Base-by-base conservation (phyloP, 2,113 vertebrate genomes). In the Ctenomys sociabilis region DNA sequence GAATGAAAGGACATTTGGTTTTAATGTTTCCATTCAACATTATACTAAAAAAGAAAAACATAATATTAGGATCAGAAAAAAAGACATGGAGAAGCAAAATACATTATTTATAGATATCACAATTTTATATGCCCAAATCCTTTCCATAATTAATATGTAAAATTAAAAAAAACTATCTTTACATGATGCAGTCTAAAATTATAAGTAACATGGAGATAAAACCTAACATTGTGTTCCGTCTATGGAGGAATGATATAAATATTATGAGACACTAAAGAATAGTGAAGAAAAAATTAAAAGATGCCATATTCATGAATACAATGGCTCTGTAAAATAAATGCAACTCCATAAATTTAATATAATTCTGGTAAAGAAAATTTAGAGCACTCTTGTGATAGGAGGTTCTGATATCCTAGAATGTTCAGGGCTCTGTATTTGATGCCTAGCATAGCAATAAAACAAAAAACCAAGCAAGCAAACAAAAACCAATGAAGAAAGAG, bases 261-360 rank as follows among this genome's bases (percentile, higher is more conserved):
- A 70, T n/a, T 75, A 14, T 11, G 68, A 81, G 82, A 68, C 68
- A 68, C 83, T 73, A 85, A 45, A 90, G 49, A 66, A 66, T 6
- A 86, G 14, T 24, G 86, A 90, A 88, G 77, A 10, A 85, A 11
- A 85, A 72, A 87, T 54, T 89, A 93, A 89, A 75, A 93, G 37
- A 43, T 45, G 19, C n/a, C 26, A 3, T 68, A 12, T 89, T 93
- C 28, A 90, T 89, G 32, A 19, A 64, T 43, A 24, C 13, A 70
- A 73, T 66, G 54, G 8, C 64, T 88, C 49, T 90, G 43, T n/a
- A 57, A 68, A 88, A 68, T 73, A 85, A 87, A 80, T 85, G 75
- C 59, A 70, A 37, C 63, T 89, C n/a, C 89, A 59, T 75, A 90
- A 59, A 94, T 85, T 54, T 94, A 45, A 49, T 93, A n/a, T 68